Evolutionary conservation across 2,113 vertebrate genomes (phyloP), one percentile per base, ranked within the genome.

Genomic region (Oenanthe oenanthe): DNA sequence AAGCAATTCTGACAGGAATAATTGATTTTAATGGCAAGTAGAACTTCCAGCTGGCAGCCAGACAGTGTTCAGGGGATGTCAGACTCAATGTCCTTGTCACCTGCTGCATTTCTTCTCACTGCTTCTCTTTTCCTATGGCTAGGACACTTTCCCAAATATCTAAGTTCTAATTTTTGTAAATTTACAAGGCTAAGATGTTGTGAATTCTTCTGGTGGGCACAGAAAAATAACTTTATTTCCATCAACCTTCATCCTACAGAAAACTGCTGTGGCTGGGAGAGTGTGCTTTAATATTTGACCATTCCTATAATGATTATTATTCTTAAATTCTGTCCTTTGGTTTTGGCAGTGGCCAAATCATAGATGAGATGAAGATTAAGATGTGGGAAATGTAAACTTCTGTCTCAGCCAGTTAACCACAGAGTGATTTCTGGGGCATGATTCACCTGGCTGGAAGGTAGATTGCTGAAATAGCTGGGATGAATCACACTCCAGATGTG

Each of bases 401-500:
- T 77, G 72, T 85, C 67, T 83, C 91, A 83, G 63, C 51, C 79
- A 71, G 29, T 77, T 71, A 74, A 93, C n/a, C 50, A 47, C 38
- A 67, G 79, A 58, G 51, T 62, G 13, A 45, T 93, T 95, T 93
- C 75, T 84, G 22, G 76, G 94, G 79, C 82, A 62, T 68, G 85
- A 84, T 88, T 94, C 91, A 86, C 92, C 88, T 97, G 85, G 54
- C 75, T 90, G 7, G 19, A 63, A 96, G 91, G 95, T 86, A 47
- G 51, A 6, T 58, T 61, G 53, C 92, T 88, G 95, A 88, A 80
- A 73, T 42, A 83, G 91, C 63, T 0, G 0, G 84, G 72, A 7
- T 94, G 94, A 97, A 88, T 97, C 92, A 86, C 47, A 2, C 94
- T 90, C 85, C 92, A 92, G 95, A 95, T 95, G 92, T 90, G 79